These are phyloP conservation scores for Morpho achilles DNA, from an alignment of 2,888 invertebrate genomes.

Conservation along the genomic window DNA sequence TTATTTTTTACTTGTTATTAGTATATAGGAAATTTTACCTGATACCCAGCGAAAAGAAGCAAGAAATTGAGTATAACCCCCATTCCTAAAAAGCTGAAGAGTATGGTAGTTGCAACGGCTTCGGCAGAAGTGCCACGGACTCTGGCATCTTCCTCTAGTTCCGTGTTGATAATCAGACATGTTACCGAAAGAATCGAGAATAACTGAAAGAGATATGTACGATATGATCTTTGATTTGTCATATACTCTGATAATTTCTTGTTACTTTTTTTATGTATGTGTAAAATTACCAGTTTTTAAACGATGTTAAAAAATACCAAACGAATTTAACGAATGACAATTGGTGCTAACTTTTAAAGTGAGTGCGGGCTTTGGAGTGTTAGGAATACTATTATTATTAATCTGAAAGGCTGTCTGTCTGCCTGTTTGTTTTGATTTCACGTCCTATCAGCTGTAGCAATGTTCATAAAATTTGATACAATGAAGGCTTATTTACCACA, in stretches of 20 bases:
- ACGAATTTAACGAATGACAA: too few species aligned
- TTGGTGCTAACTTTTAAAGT: too few species aligned
- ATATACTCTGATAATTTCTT: too few species aligned
- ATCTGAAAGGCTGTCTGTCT: not conserved
- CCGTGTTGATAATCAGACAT: slow-evolving; percentile 55
- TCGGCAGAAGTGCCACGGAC: slow-evolving; percentile 49
- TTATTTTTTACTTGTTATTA: not conserved
- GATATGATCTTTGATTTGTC: too few species aligned
- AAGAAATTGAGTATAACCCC: slow-evolving; percentile 61
- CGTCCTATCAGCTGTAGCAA: too few species aligned
- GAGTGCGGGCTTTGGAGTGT: not conserved
- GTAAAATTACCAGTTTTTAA: too few species aligned
- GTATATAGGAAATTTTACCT: slow-evolving; percentile 39
- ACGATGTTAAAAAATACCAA: too few species aligned
- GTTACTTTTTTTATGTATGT: too few species aligned
- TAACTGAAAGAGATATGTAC: slow-evolving; percentile 38
- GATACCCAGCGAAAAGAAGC: slow-evolving; percentile 59
- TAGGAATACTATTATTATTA: slow-evolving; percentile 1
- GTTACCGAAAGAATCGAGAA: slow-evolving; percentile 50
- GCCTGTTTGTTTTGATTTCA: too few species aligned
- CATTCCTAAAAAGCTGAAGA: slow-evolving; percentile 68
- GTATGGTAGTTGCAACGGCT: slow-evolving; percentile 53
- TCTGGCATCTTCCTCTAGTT: slow-evolving; percentile 43
- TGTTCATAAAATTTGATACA: too few species aligned
- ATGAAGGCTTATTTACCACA: too few species aligned